Base-by-base conservation (phyloP, 2,113 vertebrate species). In the Cynopterus brachyotis region DNA sequence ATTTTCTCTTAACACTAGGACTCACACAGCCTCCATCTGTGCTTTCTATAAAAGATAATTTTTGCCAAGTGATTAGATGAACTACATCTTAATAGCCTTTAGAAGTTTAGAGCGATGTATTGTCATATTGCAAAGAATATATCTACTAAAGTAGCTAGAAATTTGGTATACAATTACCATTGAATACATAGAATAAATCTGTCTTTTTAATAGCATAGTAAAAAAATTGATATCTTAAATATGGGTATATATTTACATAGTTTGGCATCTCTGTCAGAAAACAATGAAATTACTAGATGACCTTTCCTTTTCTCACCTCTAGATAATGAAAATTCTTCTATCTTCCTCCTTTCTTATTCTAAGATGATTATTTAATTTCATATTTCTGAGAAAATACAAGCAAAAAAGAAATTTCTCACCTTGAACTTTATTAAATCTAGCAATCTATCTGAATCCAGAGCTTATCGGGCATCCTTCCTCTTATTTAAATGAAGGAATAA, bases 181-280 rank as follows among this genome's bases (percentile, higher is more conserved):
- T 94, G 6, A 76, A 2, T 84, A 72, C 13, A 40, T 84, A 55
- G 47, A 82, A 37, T 53, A 30, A 83, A 69, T 88, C 42, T 84
- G 15, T 67, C 26, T 80, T 79, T 73, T 53, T 83, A 85, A 92
- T 35, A 87, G 5, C 6, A 42, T 60, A 73, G 60, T 16, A 75
- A 9, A 95, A 95, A 96, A 79, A 70, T 26, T 66, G 17, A 30
- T 28, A 60, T 86, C 73, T 73, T 91, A 69, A 53, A 57, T 83
- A 35, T 9, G 9, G 9, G 30, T 89, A 3, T 59, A 22, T 94
- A 45, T 69, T 91, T 93, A 80, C 0, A 62, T 64, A 3, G 2
- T 37, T 91, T 35, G 42, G 17, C 32, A 72, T 12, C 17, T 16
- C 24, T 86, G 24, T 70, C 30, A 94, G 62, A 79, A 89, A 94